phyloP scores from a whole-genome alignment of 2,113 vertebrate genomes.

The Neodon shergylaensis region DNA sequence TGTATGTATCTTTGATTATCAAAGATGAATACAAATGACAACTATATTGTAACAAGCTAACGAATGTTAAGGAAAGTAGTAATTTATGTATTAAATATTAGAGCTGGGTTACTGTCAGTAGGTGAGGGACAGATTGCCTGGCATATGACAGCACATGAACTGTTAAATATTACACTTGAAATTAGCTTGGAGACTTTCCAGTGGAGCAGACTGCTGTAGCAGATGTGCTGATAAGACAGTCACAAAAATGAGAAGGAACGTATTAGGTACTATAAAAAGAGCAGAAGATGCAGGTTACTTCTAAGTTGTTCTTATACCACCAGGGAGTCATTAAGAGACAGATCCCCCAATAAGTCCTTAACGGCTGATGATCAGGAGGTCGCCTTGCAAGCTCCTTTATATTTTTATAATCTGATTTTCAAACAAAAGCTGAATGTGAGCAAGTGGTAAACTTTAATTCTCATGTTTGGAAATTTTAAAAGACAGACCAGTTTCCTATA shows the following conservation, averaged over 20 bases:
- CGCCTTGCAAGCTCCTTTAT: background rate
- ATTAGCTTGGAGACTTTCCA: background rate
- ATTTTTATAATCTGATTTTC: background rate
- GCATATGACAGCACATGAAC: background rate
- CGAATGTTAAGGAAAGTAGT: background rate
- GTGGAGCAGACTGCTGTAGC: background rate
- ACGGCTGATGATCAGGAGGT: background rate
- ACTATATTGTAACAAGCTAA: background rate
- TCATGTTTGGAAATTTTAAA: background rate
- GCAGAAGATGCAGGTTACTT: background rate
- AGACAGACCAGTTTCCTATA: background rate
- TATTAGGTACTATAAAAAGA: background rate
- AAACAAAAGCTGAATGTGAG: slow-evolving; percentile 2
- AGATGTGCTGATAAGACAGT: background rate
- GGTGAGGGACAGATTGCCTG: background rate
- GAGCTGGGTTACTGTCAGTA: background rate
- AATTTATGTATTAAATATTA: background rate
- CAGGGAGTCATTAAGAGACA: background rate
- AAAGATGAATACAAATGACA: background rate
- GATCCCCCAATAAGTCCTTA: background rate
- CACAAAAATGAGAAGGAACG: background rate
- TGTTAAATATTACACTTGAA: background rate
- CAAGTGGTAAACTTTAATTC: background rate
- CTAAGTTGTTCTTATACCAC: background rate
- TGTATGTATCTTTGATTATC: background rate